Percentiles rank a stretch among this genome's conserved stretches.
These are phyloP conservation scores for Phyto melanocephala DNA, from an alignment of 2,888 invertebrate species.

Conservation along the genomic window DNA sequence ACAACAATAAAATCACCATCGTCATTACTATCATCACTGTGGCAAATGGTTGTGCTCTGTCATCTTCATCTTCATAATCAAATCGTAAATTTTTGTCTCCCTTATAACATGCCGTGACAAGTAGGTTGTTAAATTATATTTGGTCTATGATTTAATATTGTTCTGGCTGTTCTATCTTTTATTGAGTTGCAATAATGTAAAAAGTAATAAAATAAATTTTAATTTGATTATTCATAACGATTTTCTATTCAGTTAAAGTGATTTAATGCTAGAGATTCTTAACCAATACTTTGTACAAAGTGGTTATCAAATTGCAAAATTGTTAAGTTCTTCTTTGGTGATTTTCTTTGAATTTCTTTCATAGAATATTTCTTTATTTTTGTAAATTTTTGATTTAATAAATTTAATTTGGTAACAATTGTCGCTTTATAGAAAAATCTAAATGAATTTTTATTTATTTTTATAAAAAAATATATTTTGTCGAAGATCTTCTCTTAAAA, in stretches of 20 bases:
- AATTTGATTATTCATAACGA: not conserved
- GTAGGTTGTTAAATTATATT: slow-evolving; percentile 6
- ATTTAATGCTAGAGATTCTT: not conserved
- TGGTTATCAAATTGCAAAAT: too few relatives aligned
- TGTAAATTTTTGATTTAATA: too few relatives aligned
- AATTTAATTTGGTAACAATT: too few relatives aligned
- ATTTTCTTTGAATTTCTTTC: too few relatives aligned
- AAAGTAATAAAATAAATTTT: slow-evolving; percentile 20
- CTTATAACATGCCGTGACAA: slow-evolving; percentile 37
- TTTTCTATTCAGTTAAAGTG: not conserved
- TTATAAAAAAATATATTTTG: too few relatives aligned
- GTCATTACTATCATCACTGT: not conserved
- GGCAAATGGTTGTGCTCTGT: not conserved
- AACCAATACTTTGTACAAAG: not conserved
- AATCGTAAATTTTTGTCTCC: slow-evolving; percentile 19
- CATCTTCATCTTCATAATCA: not conserved
- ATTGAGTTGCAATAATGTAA: not conserved
- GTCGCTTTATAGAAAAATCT: too few relatives aligned
- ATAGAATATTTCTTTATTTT: too few relatives aligned
- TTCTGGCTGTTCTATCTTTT: not conserved
- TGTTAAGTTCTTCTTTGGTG: too few relatives aligned
- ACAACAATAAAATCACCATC: slow-evolving; percentile 22
- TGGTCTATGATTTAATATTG: not conserved
- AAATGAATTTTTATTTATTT: too few relatives aligned
- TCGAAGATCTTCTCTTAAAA: too few relatives aligned